These are phyloP conservation scores for Epirrhoe tristata DNA, from an alignment of 2,888 invertebrate genomes.

Conservation along the genomic window DNA sequence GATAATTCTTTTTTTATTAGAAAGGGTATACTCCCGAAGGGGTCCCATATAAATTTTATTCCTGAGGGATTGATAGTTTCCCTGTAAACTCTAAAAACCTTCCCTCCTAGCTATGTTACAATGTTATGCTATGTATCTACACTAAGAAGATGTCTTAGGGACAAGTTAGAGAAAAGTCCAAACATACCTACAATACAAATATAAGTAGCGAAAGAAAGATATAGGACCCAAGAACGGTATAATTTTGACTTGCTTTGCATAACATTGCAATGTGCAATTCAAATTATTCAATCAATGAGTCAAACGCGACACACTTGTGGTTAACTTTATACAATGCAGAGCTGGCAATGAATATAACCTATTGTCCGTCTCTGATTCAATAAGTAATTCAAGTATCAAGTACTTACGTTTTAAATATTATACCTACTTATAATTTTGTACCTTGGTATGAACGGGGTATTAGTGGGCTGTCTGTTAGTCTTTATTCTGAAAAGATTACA, in stretches of 20 bases:
- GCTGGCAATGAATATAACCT: constrained; percentile 21
- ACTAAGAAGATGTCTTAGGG: too few relatives aligned
- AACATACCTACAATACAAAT: too few relatives aligned
- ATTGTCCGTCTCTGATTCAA: constrained; percentile 2
- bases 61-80: too few relatives aligned
- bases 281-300: constrained; percentile 32
- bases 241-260: constrained; percentile 6
- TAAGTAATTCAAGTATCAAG: not conserved
- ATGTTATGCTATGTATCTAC: too few relatives aligned
- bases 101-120: too few relatives aligned
- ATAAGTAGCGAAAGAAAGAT: too few relatives aligned
- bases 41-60: too few relatives aligned
- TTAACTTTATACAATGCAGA: constrained; percentile 34
- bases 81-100: too few relatives aligned
- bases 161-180: too few relatives aligned
- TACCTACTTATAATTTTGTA: not conserved
- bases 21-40: too few relatives aligned
- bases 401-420: not conserved
- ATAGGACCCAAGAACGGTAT: not conserved
- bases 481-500: constrained; percentile 26
- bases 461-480: not conserved
- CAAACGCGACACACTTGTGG: constrained; percentile 33
- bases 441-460: too few relatives aligned
- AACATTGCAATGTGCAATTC: constrained; percentile 19
- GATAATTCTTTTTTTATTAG: too few relatives aligned